Evolutionary conservation across 1,140 invertebrate species (phyloP), one percentile per base, ranked within the genome.

Genomic region (Goniozus legneri): DNA sequence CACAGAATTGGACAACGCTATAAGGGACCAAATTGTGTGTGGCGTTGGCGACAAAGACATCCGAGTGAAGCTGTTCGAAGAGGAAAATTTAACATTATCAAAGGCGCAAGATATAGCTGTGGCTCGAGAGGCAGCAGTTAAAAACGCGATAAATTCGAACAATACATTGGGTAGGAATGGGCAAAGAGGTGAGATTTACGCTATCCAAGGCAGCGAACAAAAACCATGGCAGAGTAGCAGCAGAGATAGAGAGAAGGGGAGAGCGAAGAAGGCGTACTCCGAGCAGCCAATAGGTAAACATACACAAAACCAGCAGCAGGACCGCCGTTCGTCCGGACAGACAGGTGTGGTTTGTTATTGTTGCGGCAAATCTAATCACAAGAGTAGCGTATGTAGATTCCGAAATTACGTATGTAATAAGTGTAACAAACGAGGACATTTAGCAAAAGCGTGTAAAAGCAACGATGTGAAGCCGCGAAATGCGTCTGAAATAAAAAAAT

Each of bases 11-110:
- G 34, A 44, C 22, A 21, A 36, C 21, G 43, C 43, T 15, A n/a
- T 44, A 22, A 20, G 43, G 22, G 45, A 47, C 31, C 45, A 47
- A 21, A 7, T 47, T 8, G 27, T 47, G 18, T 38, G 35, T 31
- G 45, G 45, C 2, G 19, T 47, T 1, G 32, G 10, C 7, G 36
- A 47, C 15, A 39, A 32, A 20, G 36, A 39, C 8, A 47, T 15
- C 1, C 15, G 36, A 3, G 35, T 39, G 19, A 30, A 24, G 31
- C 19, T 47, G 8, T 47, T 47, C 30, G 16, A 39, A 47, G 45
- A 47, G 39, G 32, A 47, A 13, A 18, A 32, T 3, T 19, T 47
- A 7, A 47, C 45, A 2, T 47, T 47, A 14, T 18, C 38, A 31
- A 47, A 47, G 20, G 45, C 36, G 4, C 18, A 8, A 18, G 36